Base-by-base conservation (phyloP, 2,797 vertebrate species). In the Tarsius wallacei region DNA sequence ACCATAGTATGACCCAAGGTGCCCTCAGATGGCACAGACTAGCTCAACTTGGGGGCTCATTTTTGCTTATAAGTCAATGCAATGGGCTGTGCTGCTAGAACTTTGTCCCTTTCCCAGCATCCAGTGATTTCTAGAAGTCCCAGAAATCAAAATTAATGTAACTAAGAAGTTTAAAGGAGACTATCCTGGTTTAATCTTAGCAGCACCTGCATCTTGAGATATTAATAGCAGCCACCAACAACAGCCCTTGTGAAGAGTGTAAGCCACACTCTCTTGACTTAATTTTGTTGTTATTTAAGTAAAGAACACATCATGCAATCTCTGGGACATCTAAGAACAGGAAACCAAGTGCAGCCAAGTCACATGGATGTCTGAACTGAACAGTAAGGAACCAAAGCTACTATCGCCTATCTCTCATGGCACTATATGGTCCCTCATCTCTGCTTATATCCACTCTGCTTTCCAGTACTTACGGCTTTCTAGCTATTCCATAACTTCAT, bases 81-180 rank as follows among this genome's bases (percentile, higher is more conserved):
- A 66, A 53, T n/a, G 64, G 16, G 15, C 64, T 53, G 97, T 98
- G 97, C 97, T 98, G 98, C 97, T 97, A 98, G 98, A 97, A 94
- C 94, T 97, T 98, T 98, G 98, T 98, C 97, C 97, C 97, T 97
- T 98, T 97, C 98, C 97, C 96, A 98, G 97, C 93, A 96, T 95
- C 96, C 93, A 97, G 97, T 78, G 91, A 96, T 97, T 98, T 98
- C 98, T 98, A 98, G 98, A 97, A 98, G 98, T 98, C 97, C 97
- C 97, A 98, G 98, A 98, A 98, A 98, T 96, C 95, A 98, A 98
- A 98, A 98, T 98, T 98, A 98, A 98, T 53, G 97, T 55, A 82
- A 73, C 98, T 98, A 98, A 98, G 97, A 97, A 97, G 98, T 98
- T 98, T 97, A 98, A 93, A 98, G 87, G 97, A 97, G 98, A 97